Percentiles rank a stretch among this genome's conserved stretches.
phyloP scores from a whole-genome alignment of 2,113 vertebrate genomes.

The Oreochromis spilurus region DNA sequence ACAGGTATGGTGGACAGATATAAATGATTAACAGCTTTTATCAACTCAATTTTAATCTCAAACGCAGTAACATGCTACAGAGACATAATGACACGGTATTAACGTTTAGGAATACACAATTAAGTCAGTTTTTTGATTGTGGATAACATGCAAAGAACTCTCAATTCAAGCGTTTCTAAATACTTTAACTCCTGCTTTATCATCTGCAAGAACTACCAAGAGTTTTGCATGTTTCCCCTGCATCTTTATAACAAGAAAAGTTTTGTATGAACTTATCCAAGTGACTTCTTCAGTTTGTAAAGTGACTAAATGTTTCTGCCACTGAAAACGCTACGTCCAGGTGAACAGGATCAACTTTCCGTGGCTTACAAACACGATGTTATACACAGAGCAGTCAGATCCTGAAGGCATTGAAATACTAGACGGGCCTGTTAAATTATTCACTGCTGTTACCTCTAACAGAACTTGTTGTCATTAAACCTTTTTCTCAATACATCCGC shows the following conservation, averaged over 20 bases:
- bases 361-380: conserved; percentile 8
- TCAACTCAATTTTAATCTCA: neutral
- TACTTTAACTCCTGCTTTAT: neutral
- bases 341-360: neutral
- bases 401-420: conserved; percentile 44
- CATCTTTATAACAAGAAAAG: neutral
- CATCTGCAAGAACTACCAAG: neutral
- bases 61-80: neutral
- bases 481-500: neutral
- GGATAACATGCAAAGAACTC: neutral
- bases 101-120: neutral
- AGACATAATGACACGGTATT: neutral
- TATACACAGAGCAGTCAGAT: conserved; percentile 8
- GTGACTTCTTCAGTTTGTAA: too few species aligned
- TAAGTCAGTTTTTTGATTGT: neutral
- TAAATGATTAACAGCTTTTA: neutral
- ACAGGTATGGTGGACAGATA: neutral
- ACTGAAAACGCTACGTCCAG: neutral
- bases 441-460: conserved; percentile 27
- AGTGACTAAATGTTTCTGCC: neutral
- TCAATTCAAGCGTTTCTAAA: neutral
- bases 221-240: neutral
- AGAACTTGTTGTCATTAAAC: conserved; percentile 1
- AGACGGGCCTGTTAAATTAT: conserved; percentile 59
- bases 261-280: neutral